Evolutionary conservation across 2,113 vertebrate species (phyloP), one percentile per base, ranked within the genome.

Genomic region (Thalassarche chlororhynchos): DNA sequence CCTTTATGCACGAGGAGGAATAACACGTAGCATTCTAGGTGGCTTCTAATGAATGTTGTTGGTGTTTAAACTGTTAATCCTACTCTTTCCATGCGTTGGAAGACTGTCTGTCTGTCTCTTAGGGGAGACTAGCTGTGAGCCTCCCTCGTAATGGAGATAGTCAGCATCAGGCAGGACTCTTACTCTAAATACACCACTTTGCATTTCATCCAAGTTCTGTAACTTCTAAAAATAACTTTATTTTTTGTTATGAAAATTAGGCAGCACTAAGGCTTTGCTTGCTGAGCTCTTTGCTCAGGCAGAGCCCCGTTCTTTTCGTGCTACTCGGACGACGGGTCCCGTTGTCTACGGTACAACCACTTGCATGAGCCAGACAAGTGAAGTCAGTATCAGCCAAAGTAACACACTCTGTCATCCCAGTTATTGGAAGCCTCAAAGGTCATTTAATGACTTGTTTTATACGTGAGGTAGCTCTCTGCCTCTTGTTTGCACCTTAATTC

Each of bases 281-380:
- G 34, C 20, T 76, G 69, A 84, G 32, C 57, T 81, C 18, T 55
- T 66, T 34, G 26, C 40, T 75, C 28, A 36, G 36, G 47, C 46
- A 78, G 38, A 80, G 20, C 21, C 16, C 25, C 9, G 21, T 69
- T 91, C 14, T 80, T 66, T 26, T 34, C 78, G 25, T 34, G 42
- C 66, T 95, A 0, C 60, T 78, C 0, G 0, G n/a, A 29, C 1
- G 3, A 70, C 3, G 4, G 40, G 14, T 66, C 15, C 38, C 4
- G 1, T 82, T 81, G 51, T 58, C 72, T 86, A 2, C 1, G 1
- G 51, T 66, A 42, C 51, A 84, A 17, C 36, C 58, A 23, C 79
- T 81, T 72, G 6, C 11, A 3, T 66, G 51, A 87, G 51, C 81
- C 65, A 61, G 58, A 49, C 26, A 29, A 66, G 55, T 12, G 38